Conservation (phyloP, 2,113 vertebrate species). For the Dermatemys mawii region DNA sequence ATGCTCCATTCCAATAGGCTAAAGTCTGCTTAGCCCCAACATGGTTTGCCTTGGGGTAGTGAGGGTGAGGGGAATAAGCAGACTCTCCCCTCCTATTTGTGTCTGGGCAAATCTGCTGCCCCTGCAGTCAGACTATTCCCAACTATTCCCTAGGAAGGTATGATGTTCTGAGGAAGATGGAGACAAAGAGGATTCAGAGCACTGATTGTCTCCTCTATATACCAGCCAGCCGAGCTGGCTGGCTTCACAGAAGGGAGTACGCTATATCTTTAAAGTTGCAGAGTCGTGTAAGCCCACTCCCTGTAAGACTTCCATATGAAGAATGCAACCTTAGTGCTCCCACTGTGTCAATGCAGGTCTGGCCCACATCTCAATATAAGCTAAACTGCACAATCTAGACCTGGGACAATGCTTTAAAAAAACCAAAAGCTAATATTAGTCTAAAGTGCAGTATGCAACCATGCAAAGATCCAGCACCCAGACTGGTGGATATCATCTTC, state of each 20-base stretch:
- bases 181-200: background rate
- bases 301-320: background rate
- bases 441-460: background rate
- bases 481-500: fast-evolving
- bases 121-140: background rate
- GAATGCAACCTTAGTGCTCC: background rate
- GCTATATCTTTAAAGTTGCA: background rate
- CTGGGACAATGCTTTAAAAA: fast-evolving
- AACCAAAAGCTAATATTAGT: background rate
- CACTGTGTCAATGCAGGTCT: background rate
- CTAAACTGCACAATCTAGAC: background rate
- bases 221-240: background rate
- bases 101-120: background rate
- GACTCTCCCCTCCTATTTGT: too few relatives aligned
- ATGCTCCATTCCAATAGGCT: background rate
- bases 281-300: background rate
- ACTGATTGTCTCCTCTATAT: background rate
- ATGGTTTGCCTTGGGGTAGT: background rate
- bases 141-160: background rate
- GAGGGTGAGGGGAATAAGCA: background rate
- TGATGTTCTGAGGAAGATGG: background rate
- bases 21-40: background rate
- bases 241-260: background rate
- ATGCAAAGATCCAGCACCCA: background rate
- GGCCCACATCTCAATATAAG: background rate